Evolutionary conservation across 1,140 invertebrate species (phyloP).

Genomic region (Heliconius nattereri): DNA sequence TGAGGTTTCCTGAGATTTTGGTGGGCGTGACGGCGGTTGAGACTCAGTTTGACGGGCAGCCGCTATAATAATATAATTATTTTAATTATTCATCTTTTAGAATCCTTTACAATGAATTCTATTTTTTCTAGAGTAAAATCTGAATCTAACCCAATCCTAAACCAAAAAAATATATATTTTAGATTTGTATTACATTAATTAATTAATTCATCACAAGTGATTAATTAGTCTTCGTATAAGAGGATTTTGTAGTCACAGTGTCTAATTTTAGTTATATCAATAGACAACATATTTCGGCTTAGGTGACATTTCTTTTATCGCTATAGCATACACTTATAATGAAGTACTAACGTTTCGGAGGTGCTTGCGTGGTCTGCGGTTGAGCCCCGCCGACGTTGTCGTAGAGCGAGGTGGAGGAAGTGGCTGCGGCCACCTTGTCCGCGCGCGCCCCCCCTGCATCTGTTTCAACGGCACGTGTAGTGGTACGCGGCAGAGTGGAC

Average conservation of each 20-base stretch:
- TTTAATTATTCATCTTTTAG: background rate
- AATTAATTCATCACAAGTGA: no score
- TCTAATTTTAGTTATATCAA: no score
- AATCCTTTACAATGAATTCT: no score
- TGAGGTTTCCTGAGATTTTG: constrained; percentile 85
- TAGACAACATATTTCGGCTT: no score
- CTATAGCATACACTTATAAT: no score
- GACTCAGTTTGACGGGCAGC: constrained; percentile 66
- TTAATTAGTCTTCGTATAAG: no score
- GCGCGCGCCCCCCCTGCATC: constrained; percentile 79
- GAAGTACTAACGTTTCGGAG: constrained; percentile 72
- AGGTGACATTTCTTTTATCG: no score
- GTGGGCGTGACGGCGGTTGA: constrained; percentile 79
- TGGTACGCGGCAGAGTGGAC: constrained; percentile 90
- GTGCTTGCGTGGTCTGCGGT: constrained; percentile 79
- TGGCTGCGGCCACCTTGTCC: constrained; percentile 90
- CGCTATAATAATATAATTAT: constrained; percentile 46
- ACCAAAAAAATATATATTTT: no score
- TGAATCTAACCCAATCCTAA: no score
- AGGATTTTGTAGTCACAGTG: no score
- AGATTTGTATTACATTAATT: no score
- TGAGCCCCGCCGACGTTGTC: constrained; percentile 88
- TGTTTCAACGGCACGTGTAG: constrained; percentile 86
- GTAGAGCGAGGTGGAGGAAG: constrained; percentile 93
- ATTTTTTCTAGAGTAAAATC: no score